Base-by-base conservation (phyloP, 2,797 vertebrate genomes). In the Coilia nasus region DNA sequence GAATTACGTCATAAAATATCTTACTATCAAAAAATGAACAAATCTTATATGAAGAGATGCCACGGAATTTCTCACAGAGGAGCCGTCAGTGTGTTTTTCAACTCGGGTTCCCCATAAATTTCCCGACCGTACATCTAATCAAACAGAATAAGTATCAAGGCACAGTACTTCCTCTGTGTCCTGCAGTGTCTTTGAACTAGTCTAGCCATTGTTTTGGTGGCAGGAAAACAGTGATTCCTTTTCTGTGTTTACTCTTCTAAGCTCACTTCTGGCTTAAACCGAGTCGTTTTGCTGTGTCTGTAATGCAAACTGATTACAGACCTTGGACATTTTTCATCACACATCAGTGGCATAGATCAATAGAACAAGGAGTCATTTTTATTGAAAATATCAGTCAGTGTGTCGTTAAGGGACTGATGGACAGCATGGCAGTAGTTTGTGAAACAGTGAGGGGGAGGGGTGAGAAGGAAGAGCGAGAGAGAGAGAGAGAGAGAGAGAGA, bases 321-420 rank as follows among this genome's bases (percentile, higher is more conserved):
- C 71, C 19, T 6, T 35, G 67, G 41, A 78, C 71, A 78, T 41
- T 78, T 15, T 44, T 78, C 71, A 78, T 41, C 15, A 21, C 71
- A 44, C 67, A 71, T 71, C 3, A 71, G 31, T 71, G 67, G 17
- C 28, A 15, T 31, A 71, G 28, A 71, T 71, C 67, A 71, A 71
- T 71, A 35, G 67, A 71, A 71, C 71, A 78, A 78, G 35, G 71
- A 44, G 12, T 41, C 71, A 21, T 78, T 35, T 78, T 7, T 78
- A 78, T 35, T 78, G 71, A 3, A 41, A 19, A 44, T 78, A 44
- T 78, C 71, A 78, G 71, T 21, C 6, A 9, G 31, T 0, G 71
- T 9, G 35, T 78, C 35, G 35, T 41, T 41, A 19, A 75, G 15
- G 71, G 71, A 0, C 35, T 78, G 71, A 78, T 44, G 71, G 71